Evolutionary conservation across 2,797 vertebrate genomes (phyloP), one percentile per base, ranked within the genome.

Genomic region (Oreochromis mossambicus): DNA sequence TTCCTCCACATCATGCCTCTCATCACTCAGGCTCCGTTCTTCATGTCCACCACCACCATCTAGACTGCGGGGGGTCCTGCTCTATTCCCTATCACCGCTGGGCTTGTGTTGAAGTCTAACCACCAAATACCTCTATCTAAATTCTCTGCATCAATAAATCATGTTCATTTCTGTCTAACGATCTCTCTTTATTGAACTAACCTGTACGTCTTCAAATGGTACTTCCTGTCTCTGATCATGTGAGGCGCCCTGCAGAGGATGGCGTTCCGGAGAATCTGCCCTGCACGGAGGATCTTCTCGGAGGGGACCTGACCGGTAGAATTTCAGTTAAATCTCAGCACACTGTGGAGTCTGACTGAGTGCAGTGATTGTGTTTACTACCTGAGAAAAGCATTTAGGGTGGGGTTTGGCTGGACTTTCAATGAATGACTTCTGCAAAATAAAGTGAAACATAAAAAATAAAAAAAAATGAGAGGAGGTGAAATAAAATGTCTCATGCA

Each of bases 211-310:
- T 99, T 99, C 79, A 99, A 95, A 92, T 99, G 99, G 85, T 98
- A 99, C 94, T 99, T 99, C 90, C 99, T 97, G 94, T 99, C 99
- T 94, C 99, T 96, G 94, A 99, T 99, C 98, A 99, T 99, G 94
- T 99, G 98, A 90, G 99, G 97, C 5, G 97, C 97, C 91, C 96
- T 94, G 87, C 97, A 97, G 56, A 99, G 96, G 87, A 99, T 97
- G 83, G 96, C 95, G 5, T 97, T 97, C 76, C 97, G 97, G 83
- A 99, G 96, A 90, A 98, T 96, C 92, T 98, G 98, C 89, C 97
- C 98, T 19, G 98, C 97, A 78, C 92, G 95, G 90, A 99, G 95
- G 91, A 99, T 98, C 96, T 98, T 98, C 94, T 99, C 98, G 70
- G 98, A 99, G 26, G 97, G 97, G 80, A 99, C 97, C 98, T 99